These are phyloP conservation scores for Spodoptera litura DNA, from an alignment of 1,140 invertebrate genomes.

Conservation along the genomic window DNA sequence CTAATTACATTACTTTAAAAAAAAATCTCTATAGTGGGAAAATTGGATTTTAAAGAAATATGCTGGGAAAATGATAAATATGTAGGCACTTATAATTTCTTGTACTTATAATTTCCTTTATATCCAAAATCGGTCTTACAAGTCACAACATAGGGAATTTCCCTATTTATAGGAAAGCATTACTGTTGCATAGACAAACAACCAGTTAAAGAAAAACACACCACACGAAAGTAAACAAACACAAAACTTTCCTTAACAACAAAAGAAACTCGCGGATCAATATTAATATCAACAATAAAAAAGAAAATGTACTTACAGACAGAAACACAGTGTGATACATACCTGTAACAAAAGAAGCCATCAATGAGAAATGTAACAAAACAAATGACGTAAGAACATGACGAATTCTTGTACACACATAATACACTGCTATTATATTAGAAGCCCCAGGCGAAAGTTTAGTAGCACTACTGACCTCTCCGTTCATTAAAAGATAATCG, in stretches of 20 bases:
- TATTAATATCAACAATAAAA: constrained; percentile 7
- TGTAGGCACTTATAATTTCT: too few relatives aligned
- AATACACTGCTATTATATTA: constrained; percentile 62
- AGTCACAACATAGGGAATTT: too few relatives aligned
- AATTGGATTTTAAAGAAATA: too few relatives aligned
- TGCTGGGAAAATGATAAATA: too few relatives aligned
- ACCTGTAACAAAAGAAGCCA: constrained; percentile 66
- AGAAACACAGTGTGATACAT: constrained; percentile 44
- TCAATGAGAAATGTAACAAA: constrained; percentile 51
- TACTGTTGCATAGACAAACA: too few relatives aligned
- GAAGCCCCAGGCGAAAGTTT: constrained; percentile 69
- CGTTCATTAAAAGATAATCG: constrained; percentile 79
- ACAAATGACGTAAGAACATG: constrained; percentile 62
- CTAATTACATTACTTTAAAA: too few relatives aligned
- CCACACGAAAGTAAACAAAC: too few relatives aligned
- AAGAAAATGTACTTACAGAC: background rate
- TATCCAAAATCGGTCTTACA: too few relatives aligned
- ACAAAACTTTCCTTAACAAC: background rate
- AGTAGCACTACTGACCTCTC: constrained; percentile 68
- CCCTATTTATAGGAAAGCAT: too few relatives aligned
- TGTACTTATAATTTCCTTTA: too few relatives aligned
- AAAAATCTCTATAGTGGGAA: background rate
- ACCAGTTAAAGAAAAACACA: too few relatives aligned
- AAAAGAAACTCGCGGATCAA: constrained; percentile 4
- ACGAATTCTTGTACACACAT: constrained; percentile 56